Evolutionary conservation across 2,113 vertebrate species (phyloP).

Genomic region (Ochotona princeps): DNA sequence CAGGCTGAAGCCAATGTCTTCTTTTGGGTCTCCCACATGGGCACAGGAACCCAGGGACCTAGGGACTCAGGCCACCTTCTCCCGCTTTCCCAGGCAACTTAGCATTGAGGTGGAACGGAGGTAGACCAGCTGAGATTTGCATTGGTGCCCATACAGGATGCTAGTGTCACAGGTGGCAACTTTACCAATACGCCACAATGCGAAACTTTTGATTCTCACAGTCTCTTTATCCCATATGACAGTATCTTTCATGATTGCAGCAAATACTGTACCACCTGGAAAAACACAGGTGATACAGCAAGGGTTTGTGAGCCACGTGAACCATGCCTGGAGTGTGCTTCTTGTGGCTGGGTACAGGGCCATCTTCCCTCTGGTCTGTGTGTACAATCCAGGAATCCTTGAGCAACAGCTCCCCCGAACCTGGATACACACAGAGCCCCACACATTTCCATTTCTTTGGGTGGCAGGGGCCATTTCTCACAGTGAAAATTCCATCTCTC

Average conservation of each 20-base stretch:
- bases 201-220: background rate
- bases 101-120: too few relatives aligned
- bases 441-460: background rate
- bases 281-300: background rate
- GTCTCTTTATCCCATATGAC: background rate
- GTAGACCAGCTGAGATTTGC: too few relatives aligned
- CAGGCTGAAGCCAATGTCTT: too few relatives aligned
- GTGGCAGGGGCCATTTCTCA: background rate
- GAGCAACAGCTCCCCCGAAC: background rate
- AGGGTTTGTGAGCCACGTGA: background rate
- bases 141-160: too few relatives aligned
- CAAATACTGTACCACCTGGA: background rate
- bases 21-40: too few relatives aligned
- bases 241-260: background rate
- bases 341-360: background rate
- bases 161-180: too few relatives aligned
- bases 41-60: too few relatives aligned
- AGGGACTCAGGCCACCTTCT: too few relatives aligned
- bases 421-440: background rate
- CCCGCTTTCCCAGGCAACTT: too few relatives aligned
- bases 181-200: too few relatives aligned
- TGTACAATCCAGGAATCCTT: background rate
- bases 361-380: background rate
- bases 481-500: constrained; percentile 35
- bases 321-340: background rate